Conservation (phyloP, 2,797 vertebrate species). For the Sardinella longiceps region DNA sequence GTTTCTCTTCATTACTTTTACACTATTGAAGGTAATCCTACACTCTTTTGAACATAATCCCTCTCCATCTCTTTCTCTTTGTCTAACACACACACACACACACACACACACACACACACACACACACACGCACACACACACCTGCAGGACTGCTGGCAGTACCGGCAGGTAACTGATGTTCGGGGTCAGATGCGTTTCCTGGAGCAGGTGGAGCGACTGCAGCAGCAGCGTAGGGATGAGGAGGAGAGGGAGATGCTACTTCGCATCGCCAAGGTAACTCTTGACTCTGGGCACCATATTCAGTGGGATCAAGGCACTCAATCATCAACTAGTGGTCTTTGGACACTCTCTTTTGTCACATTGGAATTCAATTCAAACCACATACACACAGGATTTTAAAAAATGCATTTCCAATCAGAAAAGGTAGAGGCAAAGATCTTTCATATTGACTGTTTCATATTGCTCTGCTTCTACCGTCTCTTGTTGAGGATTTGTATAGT, state of each 20-base stretch:
- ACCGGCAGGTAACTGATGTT: constrained; percentile 79
- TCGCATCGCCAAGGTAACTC: constrained; percentile 84
- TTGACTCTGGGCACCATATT: neutral
- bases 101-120: constrained; percentile 36
- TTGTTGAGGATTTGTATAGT: no score
- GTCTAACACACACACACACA: no score
- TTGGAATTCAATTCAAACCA: no score
- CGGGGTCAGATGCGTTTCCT: constrained; percentile 89
- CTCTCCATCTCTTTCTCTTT: neutral
- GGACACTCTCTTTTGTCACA: no score
- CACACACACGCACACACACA: neutral
- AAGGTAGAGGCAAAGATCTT: no score
- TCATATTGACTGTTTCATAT: no score
- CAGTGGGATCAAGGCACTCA: neutral
- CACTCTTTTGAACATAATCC: neutral
- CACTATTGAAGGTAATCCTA: neutral
- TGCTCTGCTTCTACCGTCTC: no score
- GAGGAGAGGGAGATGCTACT: constrained; percentile 87
- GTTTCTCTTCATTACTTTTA: neutral
- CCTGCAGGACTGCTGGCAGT: constrained; percentile 77
- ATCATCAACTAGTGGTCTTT: no score
- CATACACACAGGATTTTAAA: no score
- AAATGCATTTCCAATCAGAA: no score
- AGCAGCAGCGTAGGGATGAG: constrained; percentile 86
- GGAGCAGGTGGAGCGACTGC: constrained; percentile 86